Base-by-base conservation (phyloP, 2,113 vertebrate species). In the Rousettus leschenaultii region DNA sequence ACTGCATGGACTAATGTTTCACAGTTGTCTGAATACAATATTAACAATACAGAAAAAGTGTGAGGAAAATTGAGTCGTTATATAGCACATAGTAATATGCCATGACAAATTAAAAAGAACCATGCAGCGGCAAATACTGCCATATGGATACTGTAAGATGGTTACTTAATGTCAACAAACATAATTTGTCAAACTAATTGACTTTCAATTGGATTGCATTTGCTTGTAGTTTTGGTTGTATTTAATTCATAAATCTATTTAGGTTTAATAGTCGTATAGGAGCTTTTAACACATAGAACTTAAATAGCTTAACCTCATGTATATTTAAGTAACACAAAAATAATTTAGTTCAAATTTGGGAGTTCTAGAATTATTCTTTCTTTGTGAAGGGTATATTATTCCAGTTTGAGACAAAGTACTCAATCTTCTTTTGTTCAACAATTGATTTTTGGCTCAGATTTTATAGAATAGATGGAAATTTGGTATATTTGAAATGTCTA, bases 211-310 rank as follows among this genome's bases (percentile, higher is more conserved):
- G 28, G 5, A 74, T n/a, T 77, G 12, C 5, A 91, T 65, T 93
- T 93, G 30, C 65, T 71, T 77, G 1, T 66, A 66, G 26, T 85
- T 95, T 89, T 82, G 45, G 90, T 51, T 87, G 11, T 33, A 85
- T 59, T 92, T 87, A 94, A 92, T 33, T 59, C 85, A 7, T 63
- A 83, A 80, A 70, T 84, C 11, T 70, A 7, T 84, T 95, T 95
- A 66, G 28, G 13, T 74, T 86, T 92, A 89, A 79, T 70, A 80
- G 9, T 53, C 53, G 6, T 73, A 55, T 11, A 71, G 5, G n/a
- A 82, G 3, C 2, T 85, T 43, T 94, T 88, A 66, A 43, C 13
- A 85, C 6, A 93, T 18, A 10, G 1, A 75, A 87, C 6, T 92
- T 79, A 65, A 84, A 79, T 68, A 70, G 40, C 26, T 83, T 75